Conservation (phyloP, 64 coral and sea anemone species). For the Exaiptasia diaphana region DNA sequence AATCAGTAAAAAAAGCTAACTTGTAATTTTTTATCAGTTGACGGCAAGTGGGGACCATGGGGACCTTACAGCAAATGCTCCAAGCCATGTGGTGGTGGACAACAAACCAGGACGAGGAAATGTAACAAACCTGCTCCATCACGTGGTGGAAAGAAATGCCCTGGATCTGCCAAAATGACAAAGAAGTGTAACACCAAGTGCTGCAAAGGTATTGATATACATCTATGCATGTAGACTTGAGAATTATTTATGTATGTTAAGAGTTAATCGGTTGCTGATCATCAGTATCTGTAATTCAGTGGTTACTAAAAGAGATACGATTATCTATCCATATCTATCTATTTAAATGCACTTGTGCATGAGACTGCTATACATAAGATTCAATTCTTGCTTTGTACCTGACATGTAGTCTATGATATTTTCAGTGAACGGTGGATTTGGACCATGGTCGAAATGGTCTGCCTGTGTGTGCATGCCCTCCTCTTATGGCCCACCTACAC, state of each 20-base stretch:
- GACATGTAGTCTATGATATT: background rate
- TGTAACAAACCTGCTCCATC: slow-evolving; percentile 38
- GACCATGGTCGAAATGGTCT: background rate
- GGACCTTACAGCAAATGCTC: background rate
- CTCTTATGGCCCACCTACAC: background rate
- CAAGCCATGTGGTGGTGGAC: slow-evolving; percentile 6
- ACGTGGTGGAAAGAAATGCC: background rate
- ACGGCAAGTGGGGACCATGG: slow-evolving; percentile 27
- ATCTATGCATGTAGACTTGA: too few species aligned
- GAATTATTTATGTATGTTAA: background rate
- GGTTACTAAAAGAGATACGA: background rate
- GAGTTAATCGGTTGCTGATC: background rate
- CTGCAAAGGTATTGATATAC: too few species aligned
- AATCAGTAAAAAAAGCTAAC: too few species aligned
- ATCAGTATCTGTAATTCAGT: background rate
- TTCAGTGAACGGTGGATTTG: background rate
- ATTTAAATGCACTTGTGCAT: background rate
- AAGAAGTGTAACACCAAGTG: too few species aligned
- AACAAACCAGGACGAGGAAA: background rate
- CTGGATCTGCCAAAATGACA: background rate
- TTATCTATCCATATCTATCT: background rate
- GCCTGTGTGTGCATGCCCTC: background rate
- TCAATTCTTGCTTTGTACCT: background rate
- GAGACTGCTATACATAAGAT: background rate
- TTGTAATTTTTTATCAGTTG: background rate